Base-by-base conservation (phyloP, 1,140 invertebrate genomes). In the Zaprionus inermis region DNA sequence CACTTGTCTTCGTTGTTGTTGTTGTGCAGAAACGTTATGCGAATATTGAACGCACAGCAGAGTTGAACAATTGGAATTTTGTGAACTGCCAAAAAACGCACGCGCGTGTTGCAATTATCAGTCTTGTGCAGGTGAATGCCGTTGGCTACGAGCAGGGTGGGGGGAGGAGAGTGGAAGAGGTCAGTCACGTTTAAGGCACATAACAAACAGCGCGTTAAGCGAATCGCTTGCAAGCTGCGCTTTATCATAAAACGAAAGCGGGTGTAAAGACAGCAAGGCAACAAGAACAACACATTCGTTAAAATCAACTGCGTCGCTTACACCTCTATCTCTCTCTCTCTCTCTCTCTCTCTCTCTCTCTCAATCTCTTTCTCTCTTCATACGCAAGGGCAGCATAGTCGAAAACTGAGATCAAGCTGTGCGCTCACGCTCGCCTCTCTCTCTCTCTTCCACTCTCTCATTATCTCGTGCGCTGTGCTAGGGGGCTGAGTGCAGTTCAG, bases 201-300 rank as follows among this genome's bases (percentile, higher is more conserved):
- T 60, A 83, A 68, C 70, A 57, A 73, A 58, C 66, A 86, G 30
- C 30, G 30, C 30, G 30, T 32, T 10, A 7, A 32, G 30, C 30
- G 30, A 32, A 6, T 32, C 46, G 51, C 38, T 16, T 75, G 71
- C 65, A 81, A 81, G 61, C 76, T 81, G 81, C 78, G 78, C 78
- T 84, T 85, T 75, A 28, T 5, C 24, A 28, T 28, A 78, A 76
- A 84, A 38, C 58, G 49, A 41, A 64, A 56, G 28, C 30, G 38
- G 38, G n/a, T 16, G 38, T 38, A n/a, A 30, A 18, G 32, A 34
- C 14, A 30, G 20, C 38, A 12, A 12, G 22, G 20, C n/a, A 12
- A 12, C 10, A 12, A 36, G 9, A 12, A 12, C 34, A 44, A 44
- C n/a, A n/a, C 24, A 28, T 5, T 28, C 24, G 24, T 5, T n/a